Percentiles rank a stretch among this genome's conserved stretches.
These are phyloP conservation scores for Tragelaphus buxtoni DNA, from an alignment of 2,113 vertebrate genomes.

Conservation along the genomic window DNA sequence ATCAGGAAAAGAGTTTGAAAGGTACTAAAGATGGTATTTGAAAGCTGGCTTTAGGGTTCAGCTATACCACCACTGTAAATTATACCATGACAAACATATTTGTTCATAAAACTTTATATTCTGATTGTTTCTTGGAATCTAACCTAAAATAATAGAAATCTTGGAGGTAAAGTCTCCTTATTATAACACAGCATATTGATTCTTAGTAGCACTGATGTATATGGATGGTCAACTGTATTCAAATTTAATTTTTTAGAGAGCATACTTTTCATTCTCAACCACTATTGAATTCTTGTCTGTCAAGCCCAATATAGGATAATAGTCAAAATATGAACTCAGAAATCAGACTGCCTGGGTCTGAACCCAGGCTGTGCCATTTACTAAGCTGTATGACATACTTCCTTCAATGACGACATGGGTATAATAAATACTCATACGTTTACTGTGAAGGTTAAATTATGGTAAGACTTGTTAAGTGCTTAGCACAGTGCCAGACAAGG, in stretches of 20 bases:
- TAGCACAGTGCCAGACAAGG: neutral
- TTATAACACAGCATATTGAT: neutral
- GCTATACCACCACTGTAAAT: neutral
- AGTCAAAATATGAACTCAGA: neutral
- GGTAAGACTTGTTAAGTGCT: neutral
- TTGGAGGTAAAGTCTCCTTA: neutral
- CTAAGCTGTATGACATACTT: neutral
- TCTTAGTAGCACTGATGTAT: neutral
- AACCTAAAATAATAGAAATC: conserved; percentile 9
- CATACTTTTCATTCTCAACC: neutral
- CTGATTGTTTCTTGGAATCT: conserved; percentile 1
- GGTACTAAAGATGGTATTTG: neutral
- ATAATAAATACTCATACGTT: neutral
- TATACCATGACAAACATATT: neutral
- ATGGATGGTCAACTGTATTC: neutral
- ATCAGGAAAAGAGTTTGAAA: neutral
- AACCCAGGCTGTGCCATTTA: neutral
- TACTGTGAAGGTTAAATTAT: neutral
- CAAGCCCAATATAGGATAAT: neutral
- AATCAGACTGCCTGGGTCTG: neutral
- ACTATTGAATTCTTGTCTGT: neutral
- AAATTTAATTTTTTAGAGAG: neutral
- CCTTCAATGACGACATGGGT: neutral
- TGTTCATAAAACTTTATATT: neutral
- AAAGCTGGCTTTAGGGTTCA: neutral